Percentiles rank a stretch among this genome's conserved stretches.
These are phyloP conservation scores for Pachycephus smyrnensis DNA, from an alignment of 2,888 invertebrate species.

Conservation along the genomic window DNA sequence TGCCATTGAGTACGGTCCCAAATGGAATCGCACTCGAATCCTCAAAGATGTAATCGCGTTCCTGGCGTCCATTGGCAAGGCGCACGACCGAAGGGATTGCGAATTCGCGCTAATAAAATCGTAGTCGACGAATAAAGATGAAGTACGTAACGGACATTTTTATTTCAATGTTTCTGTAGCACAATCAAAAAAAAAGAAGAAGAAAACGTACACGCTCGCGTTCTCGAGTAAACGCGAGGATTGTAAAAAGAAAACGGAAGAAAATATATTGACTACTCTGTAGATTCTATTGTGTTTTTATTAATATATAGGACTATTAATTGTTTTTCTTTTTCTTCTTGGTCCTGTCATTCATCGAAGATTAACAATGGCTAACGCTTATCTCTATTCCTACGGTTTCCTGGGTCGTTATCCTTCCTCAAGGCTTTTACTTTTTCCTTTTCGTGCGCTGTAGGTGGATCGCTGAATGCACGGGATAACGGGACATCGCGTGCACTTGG, in stretches of 20 bases:
- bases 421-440: neutral
- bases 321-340: neutral
- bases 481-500: slow-evolving; percentile 29
- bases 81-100: neutral
- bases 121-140: neutral
- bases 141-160: neutral
- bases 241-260: neutral
- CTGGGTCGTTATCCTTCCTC: neutral
- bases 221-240: neutral
- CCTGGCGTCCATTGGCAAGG: neutral
- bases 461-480: slow-evolving; percentile 20
- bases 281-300: neutral
- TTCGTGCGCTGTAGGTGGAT: neutral
- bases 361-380: neutral
- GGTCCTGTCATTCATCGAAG: neutral
- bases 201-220: neutral
- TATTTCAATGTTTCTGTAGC: slow-evolving; percentile 1
- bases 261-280: slow-evolving; percentile 5
- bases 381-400: neutral
- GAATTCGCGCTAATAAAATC: neutral
- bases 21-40: neutral
- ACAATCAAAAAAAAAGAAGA: slow-evolving; percentile 4
- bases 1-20: neutral
- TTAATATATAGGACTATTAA: neutral
- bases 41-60: neutral